phyloP scores from a whole-genome alignment of 2,888 invertebrate genomes.

The Eupithecia abbreviata region DNA sequence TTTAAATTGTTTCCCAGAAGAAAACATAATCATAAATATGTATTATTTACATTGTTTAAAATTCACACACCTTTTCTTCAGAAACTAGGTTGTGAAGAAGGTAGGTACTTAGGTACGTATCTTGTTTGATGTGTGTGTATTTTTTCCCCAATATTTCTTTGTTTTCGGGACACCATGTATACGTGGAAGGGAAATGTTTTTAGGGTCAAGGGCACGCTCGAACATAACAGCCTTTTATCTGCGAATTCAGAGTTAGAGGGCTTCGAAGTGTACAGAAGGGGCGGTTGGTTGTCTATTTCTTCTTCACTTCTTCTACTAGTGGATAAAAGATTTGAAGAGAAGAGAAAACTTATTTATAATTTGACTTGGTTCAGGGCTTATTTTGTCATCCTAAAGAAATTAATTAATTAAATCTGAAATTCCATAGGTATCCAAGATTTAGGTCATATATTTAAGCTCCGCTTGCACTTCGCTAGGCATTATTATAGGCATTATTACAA shows the following conservation, averaged over 20 bases:
- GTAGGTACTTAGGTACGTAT: background rate
- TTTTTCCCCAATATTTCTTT: background rate
- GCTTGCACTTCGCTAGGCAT: too few relatives aligned
- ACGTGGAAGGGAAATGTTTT: constrained; percentile 14
- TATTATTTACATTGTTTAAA: background rate
- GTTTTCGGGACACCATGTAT: constrained; percentile 6
- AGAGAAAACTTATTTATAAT: too few relatives aligned
- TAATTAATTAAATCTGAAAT: background rate
- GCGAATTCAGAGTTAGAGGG: constrained; percentile 17
- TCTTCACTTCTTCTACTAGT: too few relatives aligned
- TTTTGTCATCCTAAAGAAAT: too few relatives aligned
- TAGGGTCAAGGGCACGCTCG: constrained; percentile 29
- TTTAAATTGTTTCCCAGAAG: background rate
- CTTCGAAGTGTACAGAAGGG: constrained; percentile 16
- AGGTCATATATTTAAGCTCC: background rate
- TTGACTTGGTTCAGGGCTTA: too few relatives aligned
- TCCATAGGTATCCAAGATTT: background rate
- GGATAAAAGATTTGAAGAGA: too few relatives aligned
- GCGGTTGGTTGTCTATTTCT: background rate
- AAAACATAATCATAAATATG: background rate
- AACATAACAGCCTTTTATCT: constrained; percentile 30
- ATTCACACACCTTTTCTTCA: background rate
- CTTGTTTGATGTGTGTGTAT: background rate
- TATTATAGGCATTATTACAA: too few relatives aligned
- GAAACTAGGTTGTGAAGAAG: background rate